A percentile compares a stretch with the other conserved stretches of the same genome.
phyloP scores from a whole-genome alignment of 2,888 invertebrate species.

The Mythimna vitellina region DNA sequence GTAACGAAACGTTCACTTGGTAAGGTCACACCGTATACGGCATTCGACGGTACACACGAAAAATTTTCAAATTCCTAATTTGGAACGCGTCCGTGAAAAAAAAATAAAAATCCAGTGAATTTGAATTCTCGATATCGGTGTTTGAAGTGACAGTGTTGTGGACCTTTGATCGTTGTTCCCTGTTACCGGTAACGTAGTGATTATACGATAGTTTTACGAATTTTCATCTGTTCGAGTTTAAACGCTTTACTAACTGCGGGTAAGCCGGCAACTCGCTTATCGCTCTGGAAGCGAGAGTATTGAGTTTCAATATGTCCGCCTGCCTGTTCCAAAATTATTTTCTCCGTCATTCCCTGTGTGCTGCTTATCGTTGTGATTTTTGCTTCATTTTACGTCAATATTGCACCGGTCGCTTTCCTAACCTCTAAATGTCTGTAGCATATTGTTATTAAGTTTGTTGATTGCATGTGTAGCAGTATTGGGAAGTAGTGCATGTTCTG shows the following conservation, averaged over 20 bases:
- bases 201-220: slow-evolving; percentile 60
- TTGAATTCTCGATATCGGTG: slow-evolving; percentile 77
- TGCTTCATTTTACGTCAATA: slow-evolving; percentile 65
- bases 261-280: slow-evolving; percentile 72
- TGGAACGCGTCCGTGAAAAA: slow-evolving; percentile 79
- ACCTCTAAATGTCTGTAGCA: slow-evolving; percentile 74
- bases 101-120: slow-evolving; percentile 76
- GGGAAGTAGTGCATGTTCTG: slow-evolving; percentile 47
- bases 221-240: slow-evolving; percentile 70
- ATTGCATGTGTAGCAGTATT: slow-evolving; percentile 34
- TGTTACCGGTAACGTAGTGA: slow-evolving; percentile 84
- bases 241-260: slow-evolving; percentile 70
- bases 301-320: slow-evolving; percentile 88
- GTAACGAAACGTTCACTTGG: slow-evolving; percentile 82
- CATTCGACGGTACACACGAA: slow-evolving; percentile 70
- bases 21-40: slow-evolving; percentile 81
- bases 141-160: slow-evolving; percentile 86
- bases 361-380: slow-evolving; percentile 69
- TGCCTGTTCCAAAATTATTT: slow-evolving; percentile 83
- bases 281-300: slow-evolving; percentile 84
- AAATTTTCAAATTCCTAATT: slow-evolving; percentile 74
- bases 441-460: slow-evolving; percentile 47
- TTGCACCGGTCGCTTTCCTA: slow-evolving; percentile 76
- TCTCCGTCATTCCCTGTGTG: slow-evolving; percentile 76
- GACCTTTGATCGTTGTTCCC: slow-evolving; percentile 79